Evolutionary conservation across 92 coral and sea anemone species (phyloP).

Genomic region (Palythoa grandiflora): DNA sequence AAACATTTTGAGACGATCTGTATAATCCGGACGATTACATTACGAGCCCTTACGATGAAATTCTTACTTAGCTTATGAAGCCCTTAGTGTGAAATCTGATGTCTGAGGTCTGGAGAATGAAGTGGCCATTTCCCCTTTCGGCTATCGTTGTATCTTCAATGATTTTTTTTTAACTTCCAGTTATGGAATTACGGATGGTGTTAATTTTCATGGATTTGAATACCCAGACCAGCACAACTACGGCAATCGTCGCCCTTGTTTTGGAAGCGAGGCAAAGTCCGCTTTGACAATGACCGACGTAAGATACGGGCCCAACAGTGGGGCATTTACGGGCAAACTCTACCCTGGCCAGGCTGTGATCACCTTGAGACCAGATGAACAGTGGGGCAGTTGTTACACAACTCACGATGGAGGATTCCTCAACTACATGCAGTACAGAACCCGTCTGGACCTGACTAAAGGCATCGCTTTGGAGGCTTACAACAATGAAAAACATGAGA

Average conservation of each 20-base stretch:
- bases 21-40: too few species aligned
- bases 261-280: conserved; percentile 13
- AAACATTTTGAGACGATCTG: too few species aligned
- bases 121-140: too few species aligned
- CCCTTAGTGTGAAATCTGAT: too few species aligned
- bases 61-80: too few species aligned
- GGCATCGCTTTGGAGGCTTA: conserved; percentile 58
- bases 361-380: conserved; percentile 50
- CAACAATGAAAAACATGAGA: conserved; percentile 26
- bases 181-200: conserved; percentile 59
- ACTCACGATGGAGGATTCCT: conserved; percentile 61
- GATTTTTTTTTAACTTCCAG: background rate
- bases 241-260: conserved; percentile 26
- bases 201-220: conserved; percentile 39
- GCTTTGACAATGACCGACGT: background rate
- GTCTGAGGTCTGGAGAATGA: too few species aligned
- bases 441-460: conserved; percentile 44
- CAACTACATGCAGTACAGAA: conserved; percentile 37
- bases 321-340: conserved; percentile 10
- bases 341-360: conserved; percentile 49
- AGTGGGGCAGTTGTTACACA: conserved; percentile 60
- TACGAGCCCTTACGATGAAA: too few species aligned
- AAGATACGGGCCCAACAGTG: rapidly evolving
- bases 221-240: conserved; percentile 28
- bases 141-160: too few species aligned